A percentile compares a stretch with the other conserved stretches of the same genome.
These are phyloP conservation scores for Rhombomys opimus DNA, from an alignment of 2,113 vertebrate species.

Conservation along the genomic window DNA sequence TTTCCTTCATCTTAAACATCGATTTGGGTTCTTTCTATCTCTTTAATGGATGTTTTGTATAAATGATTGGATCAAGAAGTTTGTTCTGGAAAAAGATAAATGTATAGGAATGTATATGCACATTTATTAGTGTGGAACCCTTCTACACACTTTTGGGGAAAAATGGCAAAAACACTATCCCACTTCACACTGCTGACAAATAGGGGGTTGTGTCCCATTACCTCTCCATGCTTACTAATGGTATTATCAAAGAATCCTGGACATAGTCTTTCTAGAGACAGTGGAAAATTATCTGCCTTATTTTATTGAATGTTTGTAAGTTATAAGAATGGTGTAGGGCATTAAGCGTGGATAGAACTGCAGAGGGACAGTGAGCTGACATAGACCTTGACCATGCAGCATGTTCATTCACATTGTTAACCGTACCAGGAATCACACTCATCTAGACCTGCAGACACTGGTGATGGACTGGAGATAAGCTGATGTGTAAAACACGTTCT, in stretches of 20 bases:
- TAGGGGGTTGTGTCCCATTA: neutral
- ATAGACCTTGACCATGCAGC: neutral
- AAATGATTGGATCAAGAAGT: constrained; percentile 1
- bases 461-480: neutral
- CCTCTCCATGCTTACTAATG: neutral
- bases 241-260: neutral
- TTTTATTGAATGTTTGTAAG: neutral
- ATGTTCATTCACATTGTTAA: neutral
- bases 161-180: neutral
- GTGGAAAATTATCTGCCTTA: neutral
- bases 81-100: neutral
- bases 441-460: neutral
- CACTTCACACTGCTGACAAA: neutral
- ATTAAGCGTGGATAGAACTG: neutral
- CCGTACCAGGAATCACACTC: neutral
- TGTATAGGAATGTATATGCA: too few species aligned
- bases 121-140: too few species aligned
- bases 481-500: neutral
- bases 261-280: neutral
- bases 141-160: neutral
- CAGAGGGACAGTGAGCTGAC: neutral
- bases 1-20: neutral
- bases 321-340: neutral
- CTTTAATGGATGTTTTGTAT: too few species aligned
- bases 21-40: neutral